Base-by-base conservation (phyloP, 2,113 vertebrate species). In the Apus apus region DNA sequence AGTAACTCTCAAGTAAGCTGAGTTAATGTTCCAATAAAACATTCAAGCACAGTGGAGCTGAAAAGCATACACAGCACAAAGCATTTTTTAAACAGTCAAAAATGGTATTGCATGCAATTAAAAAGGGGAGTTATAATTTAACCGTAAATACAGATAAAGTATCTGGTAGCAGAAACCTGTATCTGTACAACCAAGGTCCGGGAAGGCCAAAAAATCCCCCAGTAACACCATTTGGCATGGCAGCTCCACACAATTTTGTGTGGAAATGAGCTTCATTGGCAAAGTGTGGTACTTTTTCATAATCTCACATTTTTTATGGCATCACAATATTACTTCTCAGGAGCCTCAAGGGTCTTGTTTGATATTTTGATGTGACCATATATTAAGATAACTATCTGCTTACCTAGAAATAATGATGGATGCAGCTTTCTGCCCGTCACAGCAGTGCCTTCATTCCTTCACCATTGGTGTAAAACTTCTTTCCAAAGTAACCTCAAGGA, bases 1-100 rank as follows among this genome's bases (percentile, higher is more conserved):
- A 64, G 38, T 78, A 93, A 90, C 86, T 93, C 80, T 91, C 34
- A 76, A 71, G 62, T 78, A 71, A 90, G 23, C 54, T 46, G 61
- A 87, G 61, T 65, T 85, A 92, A 91, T 90, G 58, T 76, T 89
- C 23, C 73, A 93, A 70, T 88, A 86, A 94, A 96, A 78, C 11
- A 67, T 54, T 61, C 16, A 50, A 12, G 15, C 13, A 64, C 38
- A 50, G 45, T 18, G 27, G 67, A 83, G 40, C 43, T 54, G 58
- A 90, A 97, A 82, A 56, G 30, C 58, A 34, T 20, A 70, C 26
- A 73, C 58, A 86, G 48, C 65, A 84, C 61, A 93, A 95, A 91
- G 17, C 11, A 78, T 65, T 68, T 81, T 83, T 85, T 56, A 65
- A 67, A 67, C 23, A 85, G 50, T 70, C 11, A 79, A 61, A 91